Evolutionary conservation across 2,888 invertebrate species (phyloP).

Genomic region (Andrena fulva): DNA sequence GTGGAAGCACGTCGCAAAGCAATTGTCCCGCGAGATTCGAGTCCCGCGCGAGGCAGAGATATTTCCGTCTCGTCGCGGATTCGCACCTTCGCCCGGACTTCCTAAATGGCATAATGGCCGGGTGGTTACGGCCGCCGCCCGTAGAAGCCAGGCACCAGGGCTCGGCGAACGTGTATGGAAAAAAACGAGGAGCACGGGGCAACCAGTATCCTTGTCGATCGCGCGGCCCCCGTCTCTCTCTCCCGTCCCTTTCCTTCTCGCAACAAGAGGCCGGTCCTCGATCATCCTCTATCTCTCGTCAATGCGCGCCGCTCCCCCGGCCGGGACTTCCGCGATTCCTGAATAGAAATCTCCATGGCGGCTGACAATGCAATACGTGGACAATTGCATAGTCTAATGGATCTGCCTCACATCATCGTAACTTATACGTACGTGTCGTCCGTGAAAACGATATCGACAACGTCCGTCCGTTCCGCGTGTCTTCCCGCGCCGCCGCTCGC

Average conservation of each 20-base stretch:
- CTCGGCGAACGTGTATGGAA: constrained; percentile 32
- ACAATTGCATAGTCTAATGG: constrained; percentile 75
- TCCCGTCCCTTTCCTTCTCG: constrained; percentile 70
- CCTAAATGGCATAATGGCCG: too few species aligned
- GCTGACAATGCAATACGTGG: constrained; percentile 73
- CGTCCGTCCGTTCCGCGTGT: constrained; percentile 72
- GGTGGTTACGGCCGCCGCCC: not conserved
- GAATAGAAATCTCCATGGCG: constrained; percentile 71
- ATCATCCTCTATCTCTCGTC: constrained; percentile 73
- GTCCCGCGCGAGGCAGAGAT: too few species aligned
- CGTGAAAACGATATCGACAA: constrained; percentile 74
- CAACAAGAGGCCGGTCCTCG: constrained; percentile 71
- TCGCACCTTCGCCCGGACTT: too few species aligned
- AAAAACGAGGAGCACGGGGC: constrained; percentile 45
- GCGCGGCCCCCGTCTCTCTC: constrained; percentile 41
- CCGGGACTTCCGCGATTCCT: constrained; percentile 71
- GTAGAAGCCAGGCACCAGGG: constrained; percentile 31
- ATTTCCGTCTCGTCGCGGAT: too few species aligned
- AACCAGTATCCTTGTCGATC: constrained; percentile 55
- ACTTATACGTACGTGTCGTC: constrained; percentile 73
- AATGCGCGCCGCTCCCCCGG: constrained; percentile 57
- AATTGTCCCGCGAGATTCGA: too few species aligned
- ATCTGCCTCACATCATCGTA: constrained; percentile 74
- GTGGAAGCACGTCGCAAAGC: too few species aligned
- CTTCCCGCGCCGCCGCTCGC: constrained; percentile 65